Evolutionary conservation across 2,888 invertebrate genomes (phyloP).

Genomic region (Tricholauxania praeusta): DNA sequence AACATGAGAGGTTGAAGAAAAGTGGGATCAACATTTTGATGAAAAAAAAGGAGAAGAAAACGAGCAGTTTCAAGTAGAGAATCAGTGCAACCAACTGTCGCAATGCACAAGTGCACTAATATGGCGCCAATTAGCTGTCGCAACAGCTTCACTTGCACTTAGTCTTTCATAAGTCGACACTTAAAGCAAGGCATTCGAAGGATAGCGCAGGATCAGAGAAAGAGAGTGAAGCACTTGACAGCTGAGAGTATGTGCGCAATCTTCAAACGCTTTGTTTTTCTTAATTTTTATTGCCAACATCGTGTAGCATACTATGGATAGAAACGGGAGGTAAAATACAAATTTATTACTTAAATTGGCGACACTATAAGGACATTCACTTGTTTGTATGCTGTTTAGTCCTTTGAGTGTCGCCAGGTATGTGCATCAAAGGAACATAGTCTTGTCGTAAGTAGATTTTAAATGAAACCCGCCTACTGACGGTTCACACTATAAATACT

Average conservation of each 20-base stretch:
- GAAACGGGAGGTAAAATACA: not conserved
- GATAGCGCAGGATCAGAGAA: not conserved
- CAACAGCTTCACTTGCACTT: constrained; percentile 3
- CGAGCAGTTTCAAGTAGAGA: no score
- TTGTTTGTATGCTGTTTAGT: not conserved
- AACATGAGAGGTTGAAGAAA: no score
- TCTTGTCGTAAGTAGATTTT: constrained; percentile 51
- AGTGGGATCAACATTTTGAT: no score
- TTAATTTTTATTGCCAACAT: constrained; percentile 41
- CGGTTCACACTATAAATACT: constrained; percentile 52
- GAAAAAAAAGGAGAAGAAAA: no score
- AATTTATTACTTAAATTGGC: constrained; percentile 52
- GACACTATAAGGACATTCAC: constrained; percentile 40
- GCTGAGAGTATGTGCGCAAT: not conserved
- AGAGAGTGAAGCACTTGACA: not conserved
- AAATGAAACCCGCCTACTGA: constrained; percentile 53
- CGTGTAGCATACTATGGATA: not conserved
- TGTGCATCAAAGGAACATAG: not conserved
- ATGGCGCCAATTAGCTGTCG: constrained; percentile 37
- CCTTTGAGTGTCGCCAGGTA: constrained; percentile 39
- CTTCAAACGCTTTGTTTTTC: not conserved
- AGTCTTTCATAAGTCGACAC: not conserved
- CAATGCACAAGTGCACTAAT: constrained; percentile 37
- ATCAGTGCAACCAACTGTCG: not conserved
- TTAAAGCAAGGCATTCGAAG: not conserved